Evolutionary conservation across 2,888 invertebrate species (phyloP).

Genomic region (Parnassius smintheus): DNA sequence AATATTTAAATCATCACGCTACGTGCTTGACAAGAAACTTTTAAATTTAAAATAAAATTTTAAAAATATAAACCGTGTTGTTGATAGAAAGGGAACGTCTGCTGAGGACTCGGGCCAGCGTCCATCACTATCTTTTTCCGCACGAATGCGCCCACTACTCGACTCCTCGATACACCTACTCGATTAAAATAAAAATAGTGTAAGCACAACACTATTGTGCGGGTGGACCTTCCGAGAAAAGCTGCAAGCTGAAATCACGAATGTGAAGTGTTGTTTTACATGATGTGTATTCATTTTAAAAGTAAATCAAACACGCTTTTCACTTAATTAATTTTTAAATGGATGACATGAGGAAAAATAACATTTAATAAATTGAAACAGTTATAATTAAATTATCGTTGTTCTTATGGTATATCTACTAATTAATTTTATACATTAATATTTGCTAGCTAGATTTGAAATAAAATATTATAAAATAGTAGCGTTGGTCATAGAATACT

Average conservation of each 20-base stretch:
- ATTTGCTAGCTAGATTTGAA: too few relatives aligned
- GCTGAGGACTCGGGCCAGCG: constrained; percentile 57
- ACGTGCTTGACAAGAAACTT: constrained; percentile 15
- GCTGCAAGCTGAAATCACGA: constrained; percentile 45
- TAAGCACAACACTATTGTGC: constrained; percentile 65
- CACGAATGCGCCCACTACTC: constrained; percentile 67
- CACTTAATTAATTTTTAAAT: too few relatives aligned
- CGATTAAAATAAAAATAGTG: constrained; percentile 77
- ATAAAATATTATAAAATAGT: too few relatives aligned
- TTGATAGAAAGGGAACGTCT: constrained; percentile 51
- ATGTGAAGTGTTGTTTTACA: constrained; percentile 40
- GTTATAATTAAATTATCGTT: too few relatives aligned
- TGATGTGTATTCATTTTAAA: constrained; percentile 29
- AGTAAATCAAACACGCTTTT: too few relatives aligned
- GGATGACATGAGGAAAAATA: too few relatives aligned
- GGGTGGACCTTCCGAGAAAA: constrained; percentile 51
- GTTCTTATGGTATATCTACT: too few relatives aligned
- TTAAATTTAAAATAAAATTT: constrained; percentile 49
- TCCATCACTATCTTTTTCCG: constrained; percentile 77
- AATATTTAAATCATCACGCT: neutral
- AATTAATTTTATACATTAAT: too few relatives aligned
- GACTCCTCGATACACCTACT: constrained; percentile 65
- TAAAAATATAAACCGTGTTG: constrained; percentile 69
- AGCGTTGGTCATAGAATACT: too few relatives aligned
- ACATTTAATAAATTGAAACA: too few relatives aligned